A percentile compares a stretch with the other conserved stretches of the same genome.
These are phyloP conservation scores for Mesoligia furuncula DNA, from an alignment of 2,888 invertebrate genomes.

Conservation along the genomic window DNA sequence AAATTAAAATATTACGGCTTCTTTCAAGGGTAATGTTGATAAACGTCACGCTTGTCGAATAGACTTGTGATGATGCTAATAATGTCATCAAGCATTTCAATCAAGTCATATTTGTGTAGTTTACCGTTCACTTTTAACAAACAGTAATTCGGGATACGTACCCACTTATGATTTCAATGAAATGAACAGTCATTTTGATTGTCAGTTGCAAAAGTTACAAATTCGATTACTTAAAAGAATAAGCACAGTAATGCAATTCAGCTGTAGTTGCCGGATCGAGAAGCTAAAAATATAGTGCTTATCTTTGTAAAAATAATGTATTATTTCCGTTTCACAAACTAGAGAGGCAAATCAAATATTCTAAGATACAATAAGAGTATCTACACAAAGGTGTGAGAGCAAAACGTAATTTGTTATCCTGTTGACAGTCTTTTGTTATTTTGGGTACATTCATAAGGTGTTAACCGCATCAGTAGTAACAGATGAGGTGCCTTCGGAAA, in stretches of 20 bases:
- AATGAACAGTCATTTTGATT: not conserved
- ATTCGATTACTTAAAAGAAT: not conserved
- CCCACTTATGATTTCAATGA: not conserved
- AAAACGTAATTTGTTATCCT: conserved; percentile 10
- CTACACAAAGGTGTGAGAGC: not conserved
- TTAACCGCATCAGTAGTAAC: conserved; percentile 14
- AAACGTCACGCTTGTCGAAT: not conserved
- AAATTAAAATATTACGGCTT: not conserved
- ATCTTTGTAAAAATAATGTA: too few relatives aligned
- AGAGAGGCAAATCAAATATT: too few relatives aligned
- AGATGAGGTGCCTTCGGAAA: conserved; percentile 19
- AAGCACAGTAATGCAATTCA: not conserved
- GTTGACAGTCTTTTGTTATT: conserved; percentile 40
- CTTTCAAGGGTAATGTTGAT: not conserved
- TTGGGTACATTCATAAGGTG: conserved; percentile 18
- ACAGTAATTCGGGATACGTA: not conserved
- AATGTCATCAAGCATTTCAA: not conserved
- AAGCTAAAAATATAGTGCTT: not conserved
- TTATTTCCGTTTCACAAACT: not conserved
- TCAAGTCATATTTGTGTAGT: not conserved
- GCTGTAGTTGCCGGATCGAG: not conserved
- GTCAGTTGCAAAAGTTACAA: not conserved
- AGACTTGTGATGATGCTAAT: not conserved
- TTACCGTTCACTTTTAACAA: not conserved
- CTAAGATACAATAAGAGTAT: not conserved